A percentile compares a stretch with the other conserved stretches of the same genome.
Evolutionary conservation across 2,113 vertebrate species (phyloP).

Genomic region (Trinectes maculatus): DNA sequence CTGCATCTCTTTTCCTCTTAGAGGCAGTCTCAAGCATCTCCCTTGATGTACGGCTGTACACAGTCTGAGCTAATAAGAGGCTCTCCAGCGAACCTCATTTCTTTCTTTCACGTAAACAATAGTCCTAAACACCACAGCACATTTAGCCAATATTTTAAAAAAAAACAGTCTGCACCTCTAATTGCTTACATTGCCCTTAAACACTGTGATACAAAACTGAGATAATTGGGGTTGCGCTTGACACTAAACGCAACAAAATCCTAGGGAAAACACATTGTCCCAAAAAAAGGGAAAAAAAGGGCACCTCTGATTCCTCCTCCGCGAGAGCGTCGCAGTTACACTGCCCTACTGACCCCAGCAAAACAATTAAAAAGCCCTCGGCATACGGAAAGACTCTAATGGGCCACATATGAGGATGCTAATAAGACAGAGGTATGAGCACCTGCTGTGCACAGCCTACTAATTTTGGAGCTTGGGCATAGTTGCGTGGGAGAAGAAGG

Average conservation of each 20-base stretch:
- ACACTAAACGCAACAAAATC: conserved; percentile 57
- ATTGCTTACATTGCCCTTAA: conserved; percentile 54
- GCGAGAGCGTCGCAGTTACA: conserved; percentile 43
- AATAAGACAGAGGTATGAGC: conserved; percentile 71
- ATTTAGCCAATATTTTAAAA: too few species aligned
- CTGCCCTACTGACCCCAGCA: conserved; percentile 60
- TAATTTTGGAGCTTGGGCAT: conserved; percentile 53
- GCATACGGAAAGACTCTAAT: conserved; percentile 69
- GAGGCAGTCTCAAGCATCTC: conserved; percentile 3
- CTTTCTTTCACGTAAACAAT: neutral
- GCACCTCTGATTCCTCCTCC: conserved; percentile 12
- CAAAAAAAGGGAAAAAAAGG: conserved; percentile 9
- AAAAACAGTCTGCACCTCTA: neutral
- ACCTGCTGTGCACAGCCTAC: conserved; percentile 62
- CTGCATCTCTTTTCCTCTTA: conserved; percentile 3
- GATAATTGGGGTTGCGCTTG: conserved; percentile 59
- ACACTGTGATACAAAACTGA: conserved; percentile 41
- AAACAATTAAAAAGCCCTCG: conserved; percentile 75
- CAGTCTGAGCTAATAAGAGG: too few species aligned
- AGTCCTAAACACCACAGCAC: neutral
- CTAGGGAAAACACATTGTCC: conserved; percentile 18
- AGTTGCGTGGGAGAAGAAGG: conserved; percentile 26
- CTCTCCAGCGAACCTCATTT: too few species aligned
- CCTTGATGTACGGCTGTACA: conserved; percentile 6
- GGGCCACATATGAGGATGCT: conserved; percentile 71